Base-by-base conservation (phyloP, 2,888 invertebrate species). In the Drosophila ezoana region DNA sequence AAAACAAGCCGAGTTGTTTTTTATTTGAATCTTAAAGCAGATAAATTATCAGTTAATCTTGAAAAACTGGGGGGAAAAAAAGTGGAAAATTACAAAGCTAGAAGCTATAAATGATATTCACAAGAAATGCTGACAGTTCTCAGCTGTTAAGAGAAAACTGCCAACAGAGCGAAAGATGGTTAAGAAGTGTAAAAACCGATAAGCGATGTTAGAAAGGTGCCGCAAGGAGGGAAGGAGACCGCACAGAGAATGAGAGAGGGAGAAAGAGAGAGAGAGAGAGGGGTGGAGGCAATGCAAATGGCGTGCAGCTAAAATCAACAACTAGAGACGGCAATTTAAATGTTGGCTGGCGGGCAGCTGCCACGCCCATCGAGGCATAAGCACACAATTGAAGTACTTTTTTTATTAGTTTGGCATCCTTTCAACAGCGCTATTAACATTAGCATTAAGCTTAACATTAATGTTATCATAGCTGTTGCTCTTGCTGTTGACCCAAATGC, bases 401-500 rank as follows among this genome's bases (percentile, higher is more conserved):
- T 43, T 51, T 45, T 56, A 69, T 52, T 69, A 57, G 20, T 37
- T n/a, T 66, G 73, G 33, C 73, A 73, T 65, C 54, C 70, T 70
- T 61, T 48, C 54, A 44, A 48, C 59, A 38, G 52, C 48, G 20
- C 45, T 64, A 33, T 43, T 28, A 57, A 16, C 61, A 51, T 47
- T 41, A 37, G 18, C 18, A 62, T 62, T 60, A 54, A 9, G 45
- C 44, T 48, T 47, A 43, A 3, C 43, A 51, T 56, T 33, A 60
- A 49, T 28, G 58, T 59, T 60, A 63, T 57, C 59, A 69, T 52
- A 54, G 65, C 37, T 53, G 56, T 20, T 28, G 28, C 28, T 28
- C 8, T 8, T 8, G 28, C 28, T 41, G 54, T 58, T 73, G 79
- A 72, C 65, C 77, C 67, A 79, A 74, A 76, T 75, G 63, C 51